Conservation (phyloP, 1,140 invertebrate genomes). For the Zophobas atratus region DNA sequence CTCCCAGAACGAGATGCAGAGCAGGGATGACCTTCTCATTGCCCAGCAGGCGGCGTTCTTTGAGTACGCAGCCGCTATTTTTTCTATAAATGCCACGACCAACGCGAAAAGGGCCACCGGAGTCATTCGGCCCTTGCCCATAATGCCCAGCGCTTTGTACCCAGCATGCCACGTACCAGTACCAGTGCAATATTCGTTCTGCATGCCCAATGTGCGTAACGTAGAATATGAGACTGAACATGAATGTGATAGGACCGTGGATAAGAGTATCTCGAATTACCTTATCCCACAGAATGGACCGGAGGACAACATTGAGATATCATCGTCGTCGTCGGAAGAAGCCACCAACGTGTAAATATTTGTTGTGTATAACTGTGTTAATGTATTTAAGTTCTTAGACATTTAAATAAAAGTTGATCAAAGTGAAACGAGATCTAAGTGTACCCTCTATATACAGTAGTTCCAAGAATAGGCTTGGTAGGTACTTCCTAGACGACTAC, state of each 20-base stretch:
- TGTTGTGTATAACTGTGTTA: conserved; percentile 38
- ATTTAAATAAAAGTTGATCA: conserved; percentile 34
- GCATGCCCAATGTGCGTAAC: conserved; percentile 48
- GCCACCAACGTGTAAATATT: conserved; percentile 56
- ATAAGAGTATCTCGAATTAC: conserved; percentile 58
- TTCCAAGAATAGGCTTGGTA: too few relatives aligned
- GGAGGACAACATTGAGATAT: conserved; percentile 54
- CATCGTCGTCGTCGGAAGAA: conserved; percentile 58
- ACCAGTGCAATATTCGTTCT: conserved; percentile 59
- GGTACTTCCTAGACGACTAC: too few relatives aligned
- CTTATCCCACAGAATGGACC: conserved; percentile 53
- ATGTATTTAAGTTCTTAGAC: conserved; percentile 35
- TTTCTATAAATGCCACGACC: conserved; percentile 58
- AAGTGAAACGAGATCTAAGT: too few relatives aligned
- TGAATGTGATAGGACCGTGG: conserved; percentile 55
- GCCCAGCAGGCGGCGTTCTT: conserved; percentile 62
- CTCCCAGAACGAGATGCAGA: conserved; percentile 48
- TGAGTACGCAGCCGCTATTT: conserved; percentile 61
- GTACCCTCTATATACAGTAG: too few relatives aligned
- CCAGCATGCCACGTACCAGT: conserved; percentile 60
- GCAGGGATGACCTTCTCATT: conserved; percentile 57
- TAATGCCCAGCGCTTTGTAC: conserved; percentile 59
- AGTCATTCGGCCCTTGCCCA: conserved; percentile 59
- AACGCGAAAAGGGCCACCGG: conserved; percentile 50
- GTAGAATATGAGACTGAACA: conserved; percentile 57